These are phyloP conservation scores for Melanotaenia boesemani DNA, from an alignment of 2,797 vertebrate genomes.

Conservation along the genomic window DNA sequence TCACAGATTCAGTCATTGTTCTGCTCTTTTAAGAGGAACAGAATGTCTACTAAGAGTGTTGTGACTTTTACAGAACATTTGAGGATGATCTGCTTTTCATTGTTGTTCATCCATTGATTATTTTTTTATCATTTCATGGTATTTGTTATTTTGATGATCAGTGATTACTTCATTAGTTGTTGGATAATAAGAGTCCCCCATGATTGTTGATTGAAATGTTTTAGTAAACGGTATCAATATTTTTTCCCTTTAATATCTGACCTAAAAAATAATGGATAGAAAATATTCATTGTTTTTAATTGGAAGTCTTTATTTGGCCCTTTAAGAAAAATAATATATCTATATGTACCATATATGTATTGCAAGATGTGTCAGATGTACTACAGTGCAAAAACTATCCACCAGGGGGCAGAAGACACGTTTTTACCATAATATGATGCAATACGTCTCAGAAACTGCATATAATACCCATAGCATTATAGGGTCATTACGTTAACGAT, in stretches of 20 bases:
- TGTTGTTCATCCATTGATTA: neutral
- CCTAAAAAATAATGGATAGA: too few relatives aligned
- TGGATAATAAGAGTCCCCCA: neutral
- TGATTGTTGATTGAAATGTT: neutral
- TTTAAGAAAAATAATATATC: neutral
- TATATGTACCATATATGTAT: too few relatives aligned
- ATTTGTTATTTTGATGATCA: neutral
- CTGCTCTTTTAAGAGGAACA: neutral
- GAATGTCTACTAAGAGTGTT: neutral
- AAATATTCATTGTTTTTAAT: too few relatives aligned
- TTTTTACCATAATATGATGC: too few relatives aligned
- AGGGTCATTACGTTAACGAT: too few relatives aligned
- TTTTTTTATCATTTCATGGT: neutral
- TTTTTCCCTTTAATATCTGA: too few relatives aligned
- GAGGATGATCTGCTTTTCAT: neutral
- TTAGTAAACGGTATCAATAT: neutral
- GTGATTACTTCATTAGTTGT: neutral
- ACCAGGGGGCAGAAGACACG: too few relatives aligned
- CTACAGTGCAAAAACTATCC: too few relatives aligned
- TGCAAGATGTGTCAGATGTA: too few relatives aligned
- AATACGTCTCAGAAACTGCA: too few relatives aligned
- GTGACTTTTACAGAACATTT: conserved; percentile 20
- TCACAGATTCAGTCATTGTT: conserved; percentile 59
- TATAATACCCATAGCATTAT: too few relatives aligned
- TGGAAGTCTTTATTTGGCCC: neutral